These are phyloP conservation scores for Halocynthia roretzi DNA, from an alignment of 23 tunicate species.

Conservation along the genomic window DNA sequence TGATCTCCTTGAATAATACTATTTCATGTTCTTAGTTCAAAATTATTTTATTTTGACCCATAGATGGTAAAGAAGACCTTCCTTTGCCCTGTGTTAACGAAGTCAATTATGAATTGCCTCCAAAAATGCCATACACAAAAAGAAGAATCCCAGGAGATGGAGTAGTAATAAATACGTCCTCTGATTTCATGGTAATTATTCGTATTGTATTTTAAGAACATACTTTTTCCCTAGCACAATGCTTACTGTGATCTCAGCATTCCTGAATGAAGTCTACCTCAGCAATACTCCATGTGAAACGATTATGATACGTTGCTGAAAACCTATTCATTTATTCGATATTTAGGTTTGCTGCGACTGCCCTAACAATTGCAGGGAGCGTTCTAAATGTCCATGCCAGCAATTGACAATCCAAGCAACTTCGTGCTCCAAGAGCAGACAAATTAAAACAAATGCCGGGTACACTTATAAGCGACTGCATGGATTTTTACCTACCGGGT, in stretches of 20 bases:
- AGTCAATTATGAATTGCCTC: constrained; percentile 53
- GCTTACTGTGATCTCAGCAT: not conserved
- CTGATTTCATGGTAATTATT: constrained; percentile 47
- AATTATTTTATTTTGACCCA: not conserved
- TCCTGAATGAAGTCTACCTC: too few relatives aligned
- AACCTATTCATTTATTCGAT: not conserved
- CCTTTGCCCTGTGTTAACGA: constrained; percentile 77
- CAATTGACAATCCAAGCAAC: constrained; percentile 90
- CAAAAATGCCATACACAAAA: constrained; percentile 69
- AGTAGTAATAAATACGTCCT: constrained; percentile 57
- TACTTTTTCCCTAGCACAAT: not conserved
- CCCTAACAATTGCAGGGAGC: constrained; percentile 82
- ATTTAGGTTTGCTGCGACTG: constrained; percentile 78
- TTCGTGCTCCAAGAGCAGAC: constrained; percentile 52
- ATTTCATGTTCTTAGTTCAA: not conserved
- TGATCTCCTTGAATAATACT: not conserved
- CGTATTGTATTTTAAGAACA: not conserved
- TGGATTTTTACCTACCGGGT: constrained; percentile 79
- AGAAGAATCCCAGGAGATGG: constrained; percentile 51
- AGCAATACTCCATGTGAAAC: too few relatives aligned
- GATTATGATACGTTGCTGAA: not conserved
- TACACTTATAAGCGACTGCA: constrained; percentile 56
- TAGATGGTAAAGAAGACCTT: constrained; percentile 67
- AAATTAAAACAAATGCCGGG: constrained; percentile 59
- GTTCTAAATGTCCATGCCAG: constrained; percentile 90